phyloP scores from a whole-genome alignment of 2,888 invertebrate genomes.

The Drosophila melanosoma region DNA sequence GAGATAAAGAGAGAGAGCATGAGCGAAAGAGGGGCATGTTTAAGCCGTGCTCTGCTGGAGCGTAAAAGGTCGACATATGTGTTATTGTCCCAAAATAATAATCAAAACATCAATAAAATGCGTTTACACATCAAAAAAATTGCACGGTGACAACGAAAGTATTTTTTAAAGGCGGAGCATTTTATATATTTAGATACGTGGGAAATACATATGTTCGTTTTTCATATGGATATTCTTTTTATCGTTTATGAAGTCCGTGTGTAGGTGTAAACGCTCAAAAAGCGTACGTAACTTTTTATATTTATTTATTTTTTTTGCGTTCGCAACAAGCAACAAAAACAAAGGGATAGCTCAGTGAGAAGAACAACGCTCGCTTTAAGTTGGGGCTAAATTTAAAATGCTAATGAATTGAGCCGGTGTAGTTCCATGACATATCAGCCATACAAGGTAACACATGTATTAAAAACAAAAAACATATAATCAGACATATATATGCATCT shows the following conservation, averaged over 20 bases:
- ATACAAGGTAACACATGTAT: conserved; percentile 17
- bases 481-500: neutral
- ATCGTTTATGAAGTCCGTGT: conserved; percentile 59
- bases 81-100: conserved; percentile 49
- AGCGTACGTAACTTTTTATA: conserved; percentile 45
- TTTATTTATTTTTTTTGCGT: conserved; percentile 20
- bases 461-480: neutral
- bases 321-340: conserved; percentile 41
- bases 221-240: conserved; percentile 12
- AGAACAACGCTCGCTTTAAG: conserved; percentile 48
- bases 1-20: neutral
- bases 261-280: conserved; percentile 67
- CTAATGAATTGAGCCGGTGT: conserved; percentile 53
- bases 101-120: conserved; percentile 30
- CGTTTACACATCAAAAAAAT: conserved; percentile 50
- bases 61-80: conserved; percentile 54
- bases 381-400: conserved; percentile 62
- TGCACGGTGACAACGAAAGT: conserved; percentile 43
- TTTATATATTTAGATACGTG: conserved; percentile 22
- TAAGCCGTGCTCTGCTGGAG: conserved; percentile 65
- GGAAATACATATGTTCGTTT: conserved; percentile 5
- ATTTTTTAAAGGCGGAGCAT: conserved; percentile 10
- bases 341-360: conserved; percentile 34
- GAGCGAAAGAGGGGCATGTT: conserved; percentile 4
- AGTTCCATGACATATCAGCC: conserved; percentile 38